These are phyloP conservation scores for Nothobranchius kuhntae DNA, from an alignment of 2,113 vertebrate genomes.

Conservation along the genomic window DNA sequence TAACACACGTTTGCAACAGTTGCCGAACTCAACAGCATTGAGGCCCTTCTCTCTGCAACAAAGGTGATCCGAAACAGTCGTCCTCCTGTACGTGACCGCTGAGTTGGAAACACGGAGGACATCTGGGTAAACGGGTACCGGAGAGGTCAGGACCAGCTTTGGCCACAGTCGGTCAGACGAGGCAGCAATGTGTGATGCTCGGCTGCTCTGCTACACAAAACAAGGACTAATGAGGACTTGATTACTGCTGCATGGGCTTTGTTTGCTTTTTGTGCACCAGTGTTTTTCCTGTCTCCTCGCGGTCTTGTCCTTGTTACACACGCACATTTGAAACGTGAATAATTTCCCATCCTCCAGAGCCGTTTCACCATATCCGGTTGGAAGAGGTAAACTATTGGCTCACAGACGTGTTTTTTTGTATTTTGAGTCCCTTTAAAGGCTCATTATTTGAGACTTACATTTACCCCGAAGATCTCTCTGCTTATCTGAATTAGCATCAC, in stretches of 20 bases:
- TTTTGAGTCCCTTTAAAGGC: conserved; percentile 5
- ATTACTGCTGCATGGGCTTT: conserved; percentile 68
- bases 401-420: not conserved
- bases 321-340: not conserved
- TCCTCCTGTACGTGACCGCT: conserved; percentile 47
- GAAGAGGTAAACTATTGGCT: not conserved
- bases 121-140: conserved; percentile 52
- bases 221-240: conserved; percentile 71
- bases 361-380: conserved; percentile 18
- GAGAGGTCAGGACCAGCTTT: conserved; percentile 18
- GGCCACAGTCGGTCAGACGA: conserved; percentile 28
- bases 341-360: conserved; percentile 17
- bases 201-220: conserved; percentile 63
- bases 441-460: conserved; percentile 24
- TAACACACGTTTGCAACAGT: conserved; percentile 23
- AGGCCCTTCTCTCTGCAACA: conserved; percentile 16
- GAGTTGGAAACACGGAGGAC: conserved; percentile 56
- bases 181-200: conserved; percentile 51
- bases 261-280: conserved; percentile 68
- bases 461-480: not conserved
- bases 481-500: conserved; percentile 31
- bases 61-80: conserved; percentile 53
- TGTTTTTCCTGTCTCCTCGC: conserved; percentile 56
- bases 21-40: conserved; percentile 8
- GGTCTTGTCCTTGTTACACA: conserved; percentile 5